Percentiles rank a stretch among this genome's conserved stretches.
phyloP scores from a whole-genome alignment of 2,888 invertebrate species.

The Sphinx pinastri region DNA sequence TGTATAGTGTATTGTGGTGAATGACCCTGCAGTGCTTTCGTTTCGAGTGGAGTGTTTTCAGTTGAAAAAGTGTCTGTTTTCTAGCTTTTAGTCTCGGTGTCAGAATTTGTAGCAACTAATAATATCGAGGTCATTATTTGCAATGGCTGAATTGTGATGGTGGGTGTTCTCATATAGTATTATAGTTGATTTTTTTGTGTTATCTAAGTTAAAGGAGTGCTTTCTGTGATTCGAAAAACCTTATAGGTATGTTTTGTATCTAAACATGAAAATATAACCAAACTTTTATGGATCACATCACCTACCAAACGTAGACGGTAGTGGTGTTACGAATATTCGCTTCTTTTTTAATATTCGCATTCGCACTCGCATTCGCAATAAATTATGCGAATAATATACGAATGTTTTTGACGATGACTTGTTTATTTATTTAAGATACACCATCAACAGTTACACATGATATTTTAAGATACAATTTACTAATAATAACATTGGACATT shows the following conservation, averaged over 20 bases:
- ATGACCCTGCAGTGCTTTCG: constrained; percentile 36
- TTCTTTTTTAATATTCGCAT: no score
- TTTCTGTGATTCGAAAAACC: background rate
- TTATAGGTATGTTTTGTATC: no score
- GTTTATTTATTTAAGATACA: no score
- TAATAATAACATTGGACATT: no score
- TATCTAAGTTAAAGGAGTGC: background rate
- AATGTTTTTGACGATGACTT: no score
- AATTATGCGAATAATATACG: no score
- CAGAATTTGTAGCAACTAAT: constrained; percentile 44
- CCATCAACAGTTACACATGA: no score
- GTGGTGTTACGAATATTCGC: no score
- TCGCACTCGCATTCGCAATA: no score
- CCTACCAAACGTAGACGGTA: constrained; percentile 53
- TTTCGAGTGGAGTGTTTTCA: constrained; percentile 1
- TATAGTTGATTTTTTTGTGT: constrained; percentile 30
- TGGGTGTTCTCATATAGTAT: constrained; percentile 44
- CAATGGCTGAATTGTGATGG: constrained; percentile 61
- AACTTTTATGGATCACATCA: constrained; percentile 63
- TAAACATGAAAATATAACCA: constrained; percentile 57
- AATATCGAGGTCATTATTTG: constrained; percentile 55
- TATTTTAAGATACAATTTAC: no score
- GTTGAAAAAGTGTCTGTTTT: background rate
- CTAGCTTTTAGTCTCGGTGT: background rate
- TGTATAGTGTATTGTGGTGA: constrained; percentile 32